These are phyloP conservation scores for Nematopogon swammerdamellus DNA, from an alignment of 2,888 invertebrate genomes.

Conservation along the genomic window DNA sequence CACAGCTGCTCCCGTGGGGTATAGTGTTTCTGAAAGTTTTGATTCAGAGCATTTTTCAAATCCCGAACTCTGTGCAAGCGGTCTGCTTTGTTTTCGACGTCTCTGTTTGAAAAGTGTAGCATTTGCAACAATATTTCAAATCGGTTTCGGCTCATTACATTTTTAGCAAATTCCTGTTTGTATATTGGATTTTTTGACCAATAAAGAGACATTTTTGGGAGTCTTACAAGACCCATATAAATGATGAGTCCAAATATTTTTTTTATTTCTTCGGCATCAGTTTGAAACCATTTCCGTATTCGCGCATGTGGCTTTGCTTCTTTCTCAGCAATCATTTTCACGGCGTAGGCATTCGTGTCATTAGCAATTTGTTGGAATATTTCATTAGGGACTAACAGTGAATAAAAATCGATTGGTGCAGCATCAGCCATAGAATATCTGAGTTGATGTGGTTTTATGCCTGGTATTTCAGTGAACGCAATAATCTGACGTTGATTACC, in stretches of 20 bases:
- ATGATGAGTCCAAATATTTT: conserved; percentile 13
- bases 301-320: too few species aligned
- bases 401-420: too few species aligned
- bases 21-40: conserved; percentile 2
- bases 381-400: too few species aligned
- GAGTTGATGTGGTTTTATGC: too few species aligned
- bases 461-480: too few species aligned
- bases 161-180: conserved; percentile 8
- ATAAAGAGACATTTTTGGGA: conserved; percentile 14
- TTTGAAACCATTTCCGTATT: conserved; percentile 1
- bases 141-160: conserved; percentile 12
- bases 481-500: too few species aligned
- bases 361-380: too few species aligned
- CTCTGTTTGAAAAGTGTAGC: conserved; percentile 16
- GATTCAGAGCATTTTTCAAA: not conserved
- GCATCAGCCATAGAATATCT: too few species aligned
- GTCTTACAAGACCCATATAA: conserved; percentile 14
- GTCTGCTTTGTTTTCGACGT: not conserved
- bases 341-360: too few species aligned
- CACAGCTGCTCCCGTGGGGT: conserved; percentile 1
- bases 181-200: conserved; percentile 14
- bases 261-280: conserved; percentile 11
- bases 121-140: conserved; percentile 12
- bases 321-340: too few species aligned
- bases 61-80: not conserved